A percentile compares a stretch with the other conserved stretches of the same genome.
Evolutionary conservation across 2,797 vertebrate species (phyloP).

Genomic region (Spatula clypeata): DNA sequence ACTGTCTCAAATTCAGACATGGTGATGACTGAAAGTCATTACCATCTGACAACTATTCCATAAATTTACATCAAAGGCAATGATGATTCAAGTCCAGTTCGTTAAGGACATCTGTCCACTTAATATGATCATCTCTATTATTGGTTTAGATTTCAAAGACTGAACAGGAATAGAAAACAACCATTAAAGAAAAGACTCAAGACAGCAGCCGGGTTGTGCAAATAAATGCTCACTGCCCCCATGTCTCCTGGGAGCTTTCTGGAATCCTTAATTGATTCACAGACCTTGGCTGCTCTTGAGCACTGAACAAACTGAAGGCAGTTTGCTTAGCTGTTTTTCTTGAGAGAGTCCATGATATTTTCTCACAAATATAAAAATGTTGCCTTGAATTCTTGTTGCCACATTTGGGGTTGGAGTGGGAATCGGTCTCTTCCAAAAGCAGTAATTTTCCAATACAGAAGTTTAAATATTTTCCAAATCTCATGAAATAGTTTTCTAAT

Average conservation of each 20-base stretch:
- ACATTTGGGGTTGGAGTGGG: background rate
- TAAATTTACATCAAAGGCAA: constrained; percentile 68
- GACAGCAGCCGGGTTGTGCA: background rate
- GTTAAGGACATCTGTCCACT: constrained; percentile 13
- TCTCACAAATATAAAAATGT: constrained; percentile 1
- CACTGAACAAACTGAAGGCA: background rate
- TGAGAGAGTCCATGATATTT: background rate
- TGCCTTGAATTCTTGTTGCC: background rate
- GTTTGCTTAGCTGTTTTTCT: constrained; percentile 18
- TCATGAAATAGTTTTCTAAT: background rate
- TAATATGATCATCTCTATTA: constrained; percentile 38
- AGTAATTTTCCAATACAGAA: constrained; percentile 21
- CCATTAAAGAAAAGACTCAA: background rate
- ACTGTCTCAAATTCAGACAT: constrained; percentile 28
- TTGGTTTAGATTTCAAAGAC: constrained; percentile 37
- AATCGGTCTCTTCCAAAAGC: background rate
- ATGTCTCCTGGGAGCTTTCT: background rate
- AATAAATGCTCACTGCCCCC: background rate
- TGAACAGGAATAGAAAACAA: constrained; percentile 35
- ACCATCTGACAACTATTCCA: constrained; percentile 73
- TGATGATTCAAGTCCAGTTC: constrained; percentile 38
- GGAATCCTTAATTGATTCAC: constrained; percentile 43
- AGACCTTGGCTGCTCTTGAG: background rate
- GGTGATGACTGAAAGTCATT: constrained; percentile 77
- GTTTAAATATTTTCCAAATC: constrained; percentile 6